Evolutionary conservation across 2,113 vertebrate species (phyloP), one percentile per base, ranked within the genome.

Genomic region (Dipodomys merriami): DNA sequence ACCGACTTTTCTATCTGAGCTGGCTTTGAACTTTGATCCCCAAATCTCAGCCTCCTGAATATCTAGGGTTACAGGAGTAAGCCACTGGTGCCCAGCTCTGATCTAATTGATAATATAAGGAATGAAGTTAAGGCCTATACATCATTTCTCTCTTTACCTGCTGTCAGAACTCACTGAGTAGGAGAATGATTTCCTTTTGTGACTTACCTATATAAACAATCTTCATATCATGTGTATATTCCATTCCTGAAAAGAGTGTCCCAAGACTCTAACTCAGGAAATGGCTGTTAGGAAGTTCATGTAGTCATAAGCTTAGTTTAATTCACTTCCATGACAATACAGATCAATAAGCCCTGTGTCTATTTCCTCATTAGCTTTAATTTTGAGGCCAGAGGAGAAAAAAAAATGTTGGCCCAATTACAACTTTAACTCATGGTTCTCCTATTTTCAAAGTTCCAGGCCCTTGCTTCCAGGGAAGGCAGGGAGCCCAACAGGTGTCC

Each of bases 401-500:
- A 15, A 22, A 18, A 5, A 78, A 2, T 35, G 39, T 1, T 46
- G 23, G 23, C 20, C 25, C 25, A 30, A 1, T 23, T 57, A 64
- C 83, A n/a, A 39, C 27, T 5, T 25, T 6, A 29, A 11, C 1
- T 83, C 46, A 49, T 6, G 19, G 20, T 33, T 74, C 25, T 79
- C 6, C 13, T 7, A 33, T 7, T 5, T 84, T 49, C 18, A 18
- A 29, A 72, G 5, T 15, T 65, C 6, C 92, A 39, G 69, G 25
- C 35, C 57, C 29, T 18, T 73, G 15, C 57, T 53, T 4, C 30
- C 23, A n/a, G 10, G 82, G 65, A 88, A 60, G 64, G 53, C 18
- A 53, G 22, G 44, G 4, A 19, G 49, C 29, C 15, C 7, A 0
- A 13, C 1, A 27, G 53, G 6, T 76, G n/a, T 23, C 3, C 10